A percentile compares a stretch with the other conserved stretches of the same genome.
Evolutionary conservation across 2,797 vertebrate species (phyloP).

Genomic region (Oophaga sylvatica): DNA sequence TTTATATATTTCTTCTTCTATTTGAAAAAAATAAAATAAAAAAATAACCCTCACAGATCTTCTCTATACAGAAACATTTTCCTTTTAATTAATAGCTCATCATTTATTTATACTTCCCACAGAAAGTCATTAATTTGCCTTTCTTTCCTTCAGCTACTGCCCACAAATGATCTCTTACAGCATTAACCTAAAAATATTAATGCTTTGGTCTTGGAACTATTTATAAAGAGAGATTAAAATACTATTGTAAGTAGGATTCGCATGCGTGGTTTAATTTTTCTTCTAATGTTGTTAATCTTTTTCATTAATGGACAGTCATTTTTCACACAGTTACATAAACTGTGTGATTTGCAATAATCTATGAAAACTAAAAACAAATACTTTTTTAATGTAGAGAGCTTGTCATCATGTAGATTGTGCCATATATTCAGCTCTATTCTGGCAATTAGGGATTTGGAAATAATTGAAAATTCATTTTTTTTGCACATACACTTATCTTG

Average conservation of each 20-base stretch:
- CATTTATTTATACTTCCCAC: constrained; percentile 31
- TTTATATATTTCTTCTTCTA: constrained; percentile 7
- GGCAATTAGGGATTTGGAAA: background rate
- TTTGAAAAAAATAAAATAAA: background rate
- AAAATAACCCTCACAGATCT: background rate
- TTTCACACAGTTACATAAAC: constrained; percentile 23
- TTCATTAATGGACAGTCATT: constrained; percentile 14
- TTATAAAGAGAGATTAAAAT: constrained; percentile 28
- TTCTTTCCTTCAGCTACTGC: constrained; percentile 15
- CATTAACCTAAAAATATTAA: constrained; percentile 41
- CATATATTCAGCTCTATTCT: too few species aligned
- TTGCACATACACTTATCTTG: background rate
- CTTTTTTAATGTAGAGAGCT: background rate
- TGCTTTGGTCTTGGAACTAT: constrained; percentile 33
- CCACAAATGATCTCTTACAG: constrained; percentile 24
- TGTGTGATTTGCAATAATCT: background rate
- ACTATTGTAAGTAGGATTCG: background rate
- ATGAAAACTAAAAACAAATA: constrained; percentile 6
- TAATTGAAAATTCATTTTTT: background rate
- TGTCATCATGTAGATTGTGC: background rate
- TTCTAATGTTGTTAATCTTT: constrained; percentile 35
- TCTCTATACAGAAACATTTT: constrained; percentile 2
- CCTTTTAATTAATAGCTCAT: constrained; percentile 31
- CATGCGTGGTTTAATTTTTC: constrained; percentile 21
- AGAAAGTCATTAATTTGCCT: constrained; percentile 17